Evolutionary conservation across 1,140 invertebrate genomes (phyloP).

Genomic region (Papilio helenus): DNA sequence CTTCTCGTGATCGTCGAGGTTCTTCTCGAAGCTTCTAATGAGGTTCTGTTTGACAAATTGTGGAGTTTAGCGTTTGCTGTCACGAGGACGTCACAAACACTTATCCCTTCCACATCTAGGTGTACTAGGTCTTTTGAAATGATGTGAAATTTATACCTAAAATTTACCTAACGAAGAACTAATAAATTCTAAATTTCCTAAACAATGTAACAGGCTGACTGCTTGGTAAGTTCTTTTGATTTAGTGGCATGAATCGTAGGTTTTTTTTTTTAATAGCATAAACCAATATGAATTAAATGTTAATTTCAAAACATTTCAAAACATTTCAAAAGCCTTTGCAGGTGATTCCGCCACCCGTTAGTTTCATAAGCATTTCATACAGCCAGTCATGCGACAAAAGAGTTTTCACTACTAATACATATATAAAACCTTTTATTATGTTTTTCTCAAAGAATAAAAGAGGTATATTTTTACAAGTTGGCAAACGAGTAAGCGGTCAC

Average conservation of each 20-base stretch:
- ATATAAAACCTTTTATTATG: no score
- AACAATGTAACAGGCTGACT: background rate
- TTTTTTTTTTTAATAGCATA: background rate
- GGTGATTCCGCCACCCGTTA: constrained; percentile 9
- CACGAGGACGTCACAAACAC: constrained; percentile 62
- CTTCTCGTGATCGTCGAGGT: constrained; percentile 82
- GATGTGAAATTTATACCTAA: constrained; percentile 32
- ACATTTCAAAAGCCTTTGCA: constrained; percentile 37
- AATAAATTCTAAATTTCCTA: no score
- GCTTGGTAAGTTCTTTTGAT: background rate
- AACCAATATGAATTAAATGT: background rate
- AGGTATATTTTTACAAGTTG: background rate
- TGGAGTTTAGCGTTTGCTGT: constrained; percentile 45
- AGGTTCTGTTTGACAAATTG: constrained; percentile 65
- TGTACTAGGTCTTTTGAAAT: constrained; percentile 26
- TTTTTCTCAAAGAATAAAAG: no score
- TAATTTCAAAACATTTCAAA: constrained; percentile 18
- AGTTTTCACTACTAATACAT: background rate
- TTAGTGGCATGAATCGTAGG: background rate
- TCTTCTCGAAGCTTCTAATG: constrained; percentile 67
- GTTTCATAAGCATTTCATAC: constrained; percentile 12
- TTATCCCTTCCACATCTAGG: constrained; percentile 30
- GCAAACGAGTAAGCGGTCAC: no score
- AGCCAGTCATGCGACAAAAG: constrained; percentile 22
- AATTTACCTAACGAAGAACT: background rate